These are phyloP conservation scores for Sinhomidia bicolor DNA, from an alignment of 2,888 invertebrate species.

Conservation along the genomic window DNA sequence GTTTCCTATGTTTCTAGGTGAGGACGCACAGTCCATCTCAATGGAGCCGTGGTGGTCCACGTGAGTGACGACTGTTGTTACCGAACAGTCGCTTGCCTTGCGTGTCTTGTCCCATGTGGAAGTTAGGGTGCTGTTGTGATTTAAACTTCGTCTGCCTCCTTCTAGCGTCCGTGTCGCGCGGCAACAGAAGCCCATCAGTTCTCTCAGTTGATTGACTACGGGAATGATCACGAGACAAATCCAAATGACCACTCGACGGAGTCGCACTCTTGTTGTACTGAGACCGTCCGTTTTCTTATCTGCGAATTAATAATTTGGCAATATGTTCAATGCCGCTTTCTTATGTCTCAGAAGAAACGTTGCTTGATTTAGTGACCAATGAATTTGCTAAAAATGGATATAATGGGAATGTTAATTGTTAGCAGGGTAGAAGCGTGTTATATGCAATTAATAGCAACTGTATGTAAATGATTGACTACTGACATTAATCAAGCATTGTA, in stretches of 20 bases:
- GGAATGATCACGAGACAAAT: conserved; percentile 77
- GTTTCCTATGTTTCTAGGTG: background rate
- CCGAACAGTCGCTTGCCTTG: conserved; percentile 79
- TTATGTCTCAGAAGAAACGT: too few relatives aligned
- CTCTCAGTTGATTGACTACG: conserved; percentile 75
- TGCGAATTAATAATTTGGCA: background rate
- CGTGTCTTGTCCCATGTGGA: conserved; percentile 78
- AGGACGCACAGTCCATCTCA: conserved; percentile 73
- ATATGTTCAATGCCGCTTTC: background rate
- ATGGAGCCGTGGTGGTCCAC: conserved; percentile 75
- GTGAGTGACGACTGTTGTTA: conserved; percentile 76
- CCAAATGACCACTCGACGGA: conserved; percentile 70
- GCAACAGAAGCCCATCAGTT: conserved; percentile 77
- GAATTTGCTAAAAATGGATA: too few relatives aligned
- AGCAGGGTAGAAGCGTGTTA: too few relatives aligned
- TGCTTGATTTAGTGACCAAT: too few relatives aligned
- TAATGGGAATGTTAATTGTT: too few relatives aligned
- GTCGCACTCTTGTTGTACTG: conserved; percentile 59
- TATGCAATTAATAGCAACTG: too few relatives aligned
- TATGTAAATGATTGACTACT: too few relatives aligned
- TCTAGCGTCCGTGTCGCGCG: conserved; percentile 75
- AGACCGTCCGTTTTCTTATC: conserved; percentile 70
- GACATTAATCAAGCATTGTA: too few relatives aligned
- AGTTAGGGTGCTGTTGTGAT: conserved; percentile 77
- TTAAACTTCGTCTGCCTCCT: conserved; percentile 74